phyloP scores from a whole-genome alignment of 1,140 invertebrate species.

The Zaprionus davidi region DNA sequence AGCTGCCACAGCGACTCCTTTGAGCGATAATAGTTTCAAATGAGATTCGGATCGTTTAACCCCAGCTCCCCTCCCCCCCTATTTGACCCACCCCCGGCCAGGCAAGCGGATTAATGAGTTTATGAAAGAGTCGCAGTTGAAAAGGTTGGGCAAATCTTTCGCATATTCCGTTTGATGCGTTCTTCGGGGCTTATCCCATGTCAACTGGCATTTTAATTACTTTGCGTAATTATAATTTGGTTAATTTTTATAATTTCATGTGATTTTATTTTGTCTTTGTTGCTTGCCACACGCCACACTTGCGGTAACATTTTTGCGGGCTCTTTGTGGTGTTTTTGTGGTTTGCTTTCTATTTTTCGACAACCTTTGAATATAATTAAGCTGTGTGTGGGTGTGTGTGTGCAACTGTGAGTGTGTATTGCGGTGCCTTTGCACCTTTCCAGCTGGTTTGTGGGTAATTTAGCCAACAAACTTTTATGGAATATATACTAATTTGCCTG shows the following conservation, averaged over 20 bases:
- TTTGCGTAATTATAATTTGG: conserved; percentile 31
- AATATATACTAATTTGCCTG: not conserved
- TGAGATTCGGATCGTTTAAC: conserved; percentile 54
- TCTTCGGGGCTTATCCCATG: not conserved
- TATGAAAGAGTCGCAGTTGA: not conserved
- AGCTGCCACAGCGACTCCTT: conserved; percentile 11
- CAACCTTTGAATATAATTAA: conserved; percentile 31
- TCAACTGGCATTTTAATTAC: conserved; percentile 20
- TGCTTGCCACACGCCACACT: not conserved
- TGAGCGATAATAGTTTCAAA: conserved; percentile 67
- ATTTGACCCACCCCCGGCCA: not conserved
- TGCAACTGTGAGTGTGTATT: conserved; percentile 1
- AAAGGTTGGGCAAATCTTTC: not conserved
- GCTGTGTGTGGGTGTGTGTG: not conserved
- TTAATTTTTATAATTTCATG: conserved; percentile 31
- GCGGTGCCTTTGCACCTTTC: conserved; percentile 11
- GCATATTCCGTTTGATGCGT: conserved; percentile 33
- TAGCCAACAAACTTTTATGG: conserved; percentile 7
- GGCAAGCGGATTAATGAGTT: conserved; percentile 17
- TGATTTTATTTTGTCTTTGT: not conserved
- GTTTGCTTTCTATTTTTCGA: conserved; percentile 16
- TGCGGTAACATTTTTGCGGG: conserved; percentile 16
- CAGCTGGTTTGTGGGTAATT: conserved; percentile 1
- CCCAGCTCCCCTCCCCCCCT: not conserved
- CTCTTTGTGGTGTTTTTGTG: conserved; percentile 30